phyloP scores from a whole-genome alignment of 92 coral and sea anemone species.

The Siderastrea radians region DNA sequence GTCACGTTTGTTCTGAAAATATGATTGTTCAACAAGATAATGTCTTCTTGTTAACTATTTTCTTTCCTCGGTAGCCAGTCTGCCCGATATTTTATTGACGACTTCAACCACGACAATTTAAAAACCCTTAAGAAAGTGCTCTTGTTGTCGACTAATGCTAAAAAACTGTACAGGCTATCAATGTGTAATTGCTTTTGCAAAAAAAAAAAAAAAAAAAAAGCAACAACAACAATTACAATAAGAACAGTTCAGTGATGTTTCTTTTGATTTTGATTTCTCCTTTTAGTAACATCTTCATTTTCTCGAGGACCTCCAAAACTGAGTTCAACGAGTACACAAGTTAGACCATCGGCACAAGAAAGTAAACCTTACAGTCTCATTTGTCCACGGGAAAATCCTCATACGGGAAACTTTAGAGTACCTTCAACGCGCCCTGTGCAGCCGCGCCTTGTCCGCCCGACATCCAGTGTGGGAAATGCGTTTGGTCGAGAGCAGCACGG shows the following conservation, averaged over 20 bases:
- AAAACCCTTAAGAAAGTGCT: too few species aligned
- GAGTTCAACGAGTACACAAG: not conserved
- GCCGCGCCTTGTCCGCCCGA: constrained; percentile 13
- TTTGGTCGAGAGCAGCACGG: not conserved
- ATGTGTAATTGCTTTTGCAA: too few species aligned
- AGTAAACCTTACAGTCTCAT: not conserved
- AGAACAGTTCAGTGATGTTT: not conserved
- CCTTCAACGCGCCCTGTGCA: constrained; percentile 10
- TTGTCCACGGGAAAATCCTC: constrained; percentile 14
- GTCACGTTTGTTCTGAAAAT: not conserved
- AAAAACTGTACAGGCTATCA: too few species aligned
- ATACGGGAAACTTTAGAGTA: constrained; percentile 10
- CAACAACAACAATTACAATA: not conserved
- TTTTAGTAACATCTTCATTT: constrained; percentile 19
- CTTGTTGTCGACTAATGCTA: too few species aligned
- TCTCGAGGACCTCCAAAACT: constrained; percentile 11
- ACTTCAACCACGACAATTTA: too few species aligned
- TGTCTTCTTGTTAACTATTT: not conserved
- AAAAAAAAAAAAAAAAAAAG: too few species aligned
- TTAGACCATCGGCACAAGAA: not conserved
- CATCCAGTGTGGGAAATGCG: not conserved
- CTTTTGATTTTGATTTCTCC: not conserved
- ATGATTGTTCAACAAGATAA: too few species aligned
- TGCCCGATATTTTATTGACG: too few species aligned
- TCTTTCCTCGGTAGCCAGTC: not conserved